Conservation (phyloP, 2,888 invertebrate genomes). For the Meiosimyza decipiens region DNA sequence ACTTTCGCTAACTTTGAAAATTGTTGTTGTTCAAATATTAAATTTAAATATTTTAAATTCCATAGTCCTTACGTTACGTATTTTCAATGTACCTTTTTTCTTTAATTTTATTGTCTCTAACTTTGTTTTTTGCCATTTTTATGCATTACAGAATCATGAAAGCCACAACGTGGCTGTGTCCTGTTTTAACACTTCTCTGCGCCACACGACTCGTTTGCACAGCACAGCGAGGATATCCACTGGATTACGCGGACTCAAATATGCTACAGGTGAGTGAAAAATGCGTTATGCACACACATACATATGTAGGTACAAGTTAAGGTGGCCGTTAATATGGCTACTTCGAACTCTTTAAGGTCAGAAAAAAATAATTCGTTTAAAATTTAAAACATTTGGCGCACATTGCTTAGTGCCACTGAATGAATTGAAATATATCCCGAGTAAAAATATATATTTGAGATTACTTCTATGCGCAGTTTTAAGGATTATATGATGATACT, state of each 20-base stretch:
- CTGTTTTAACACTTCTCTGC: slow-evolving; percentile 64
- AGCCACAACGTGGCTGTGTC: slow-evolving; percentile 67
- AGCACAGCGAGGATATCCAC: slow-evolving; percentile 62
- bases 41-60: too few relatives aligned
- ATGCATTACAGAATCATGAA: slow-evolving; percentile 62
- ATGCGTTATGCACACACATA: slow-evolving; percentile 9
- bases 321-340: too few relatives aligned
- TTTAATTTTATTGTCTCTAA: slow-evolving; percentile 8
- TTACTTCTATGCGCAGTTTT: too few relatives aligned
- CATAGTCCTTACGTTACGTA: background rate
- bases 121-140: slow-evolving; percentile 31
- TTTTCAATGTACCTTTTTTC: slow-evolving; percentile 6
- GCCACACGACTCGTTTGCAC: slow-evolving; percentile 63
- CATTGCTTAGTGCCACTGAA: too few relatives aligned
- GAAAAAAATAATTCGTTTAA: background rate
- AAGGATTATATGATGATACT: too few relatives aligned
- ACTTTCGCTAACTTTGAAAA: too few relatives aligned
- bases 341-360: background rate
- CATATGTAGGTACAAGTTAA: background rate
- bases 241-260: slow-evolving; percentile 59
- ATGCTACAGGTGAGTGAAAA: slow-evolving; percentile 61
- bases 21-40: too few relatives aligned
- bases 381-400: background rate
- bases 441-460: too few relatives aligned
- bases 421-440: too few relatives aligned